Base-by-base conservation (phyloP, 1,140 invertebrate genomes). In the Trichonephila inaurata region DNA sequence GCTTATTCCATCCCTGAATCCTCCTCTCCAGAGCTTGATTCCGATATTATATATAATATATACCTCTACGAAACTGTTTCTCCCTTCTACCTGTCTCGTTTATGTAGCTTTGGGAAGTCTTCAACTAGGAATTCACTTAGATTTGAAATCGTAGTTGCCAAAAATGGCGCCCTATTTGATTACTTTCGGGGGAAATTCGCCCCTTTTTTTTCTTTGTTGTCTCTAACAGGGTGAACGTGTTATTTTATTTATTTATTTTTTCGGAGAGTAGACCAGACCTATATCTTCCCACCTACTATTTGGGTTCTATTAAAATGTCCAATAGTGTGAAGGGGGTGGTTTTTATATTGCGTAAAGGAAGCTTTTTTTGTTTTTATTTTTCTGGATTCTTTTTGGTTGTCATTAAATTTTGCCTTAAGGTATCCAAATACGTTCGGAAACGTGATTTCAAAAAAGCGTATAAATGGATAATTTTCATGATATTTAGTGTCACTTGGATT, bases 21-120 rank as follows among this genome's bases (percentile, higher is more conserved):
- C 28, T 28, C 12, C 85, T 61, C 92, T 33, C 51, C 66, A 88
- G 69, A 60, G 92, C 69, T 77, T 88, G 92, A 93, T 93, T 93
- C 92, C 92, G 61, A 93, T 93, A 93, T 93, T 93, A 93, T 93
- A 93, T 85, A 85, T 93, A 88, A 93, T 93, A 93, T 89, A 93
- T 89, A 88, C 61, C 72, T 72, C 66, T 77, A 89, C 62, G 82
- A 85, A 60, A 69, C 24, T 6, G 51, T 44, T 66, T 16, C 61
- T 81, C 44, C 66, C 44, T 33, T 21, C 89, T 40, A 33, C 24
- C 83, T 24, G 51, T 86, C 51, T 61, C 58, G 24, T 61, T 72
- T 61, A 66, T 44, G 58, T 91, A 91, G 28, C 89, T 92, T 92
- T 33, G 62, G 62, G 28, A 66, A 87, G 85, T 64, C 51, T 62